phyloP scores from a whole-genome alignment of 1,140 invertebrate species.

The Drosophila simulans region DNA sequence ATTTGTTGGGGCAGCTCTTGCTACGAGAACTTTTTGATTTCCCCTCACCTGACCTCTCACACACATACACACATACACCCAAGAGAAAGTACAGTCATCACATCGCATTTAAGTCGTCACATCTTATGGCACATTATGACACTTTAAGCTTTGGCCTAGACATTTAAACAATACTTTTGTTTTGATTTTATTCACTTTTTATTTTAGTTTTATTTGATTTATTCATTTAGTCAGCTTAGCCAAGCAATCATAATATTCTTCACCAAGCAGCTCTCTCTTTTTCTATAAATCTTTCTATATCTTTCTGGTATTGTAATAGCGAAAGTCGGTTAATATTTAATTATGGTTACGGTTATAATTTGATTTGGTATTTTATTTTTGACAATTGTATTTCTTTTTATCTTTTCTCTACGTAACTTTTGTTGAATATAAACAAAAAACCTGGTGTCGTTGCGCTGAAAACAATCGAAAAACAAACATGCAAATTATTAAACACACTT shows the following conservation, averaged over 20 bases:
- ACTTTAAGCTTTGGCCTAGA: constrained; percentile 69
- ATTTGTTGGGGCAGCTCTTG: constrained; percentile 55
- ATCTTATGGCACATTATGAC: constrained; percentile 42
- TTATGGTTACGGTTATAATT: constrained; percentile 75
- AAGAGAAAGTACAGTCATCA: constrained; percentile 54
- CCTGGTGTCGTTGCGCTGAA: constrained; percentile 80
- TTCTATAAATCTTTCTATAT: constrained; percentile 34
- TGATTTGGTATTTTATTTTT: constrained; percentile 74
- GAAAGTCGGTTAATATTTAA: constrained; percentile 53
- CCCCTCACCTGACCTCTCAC: constrained; percentile 27
- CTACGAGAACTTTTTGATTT: constrained; percentile 68
- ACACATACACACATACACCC: constrained; percentile 5
- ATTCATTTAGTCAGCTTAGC: constrained; percentile 62
- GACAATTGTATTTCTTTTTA: constrained; percentile 79
- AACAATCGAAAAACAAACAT: constrained; percentile 50
- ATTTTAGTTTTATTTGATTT: constrained; percentile 29
- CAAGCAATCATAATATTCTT: constrained; percentile 53
- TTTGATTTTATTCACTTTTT: constrained; percentile 13
- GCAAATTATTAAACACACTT: constrained; percentile 57
- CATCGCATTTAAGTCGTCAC: constrained; percentile 35
- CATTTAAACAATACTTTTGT: constrained; percentile 36
- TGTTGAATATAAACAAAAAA: constrained; percentile 48
- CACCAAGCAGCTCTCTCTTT: constrained; percentile 53
- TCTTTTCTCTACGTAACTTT: constrained; percentile 69
- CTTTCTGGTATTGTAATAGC: constrained; percentile 53